Conservation (phyloP, 2,888 invertebrate genomes). For the Dryobota labecula region DNA sequence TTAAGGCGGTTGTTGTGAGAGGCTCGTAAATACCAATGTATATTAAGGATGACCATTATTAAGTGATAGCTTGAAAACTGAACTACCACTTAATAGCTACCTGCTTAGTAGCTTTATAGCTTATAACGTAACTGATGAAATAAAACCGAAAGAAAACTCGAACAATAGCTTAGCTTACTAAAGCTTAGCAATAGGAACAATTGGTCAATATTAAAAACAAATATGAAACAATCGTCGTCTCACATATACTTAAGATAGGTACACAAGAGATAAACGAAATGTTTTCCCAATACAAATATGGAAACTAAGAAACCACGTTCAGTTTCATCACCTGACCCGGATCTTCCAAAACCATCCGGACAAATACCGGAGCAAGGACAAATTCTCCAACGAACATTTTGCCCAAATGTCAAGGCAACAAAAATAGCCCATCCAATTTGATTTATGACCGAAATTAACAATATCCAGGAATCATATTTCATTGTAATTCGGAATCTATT, state of each 20-base stretch:
- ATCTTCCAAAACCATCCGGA: slow-evolving; percentile 66
- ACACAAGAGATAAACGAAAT: slow-evolving; percentile 22
- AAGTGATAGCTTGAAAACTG: neutral
- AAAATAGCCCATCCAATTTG: slow-evolving; percentile 43
- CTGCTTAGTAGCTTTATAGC: no score
- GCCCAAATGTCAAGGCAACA: slow-evolving; percentile 62
- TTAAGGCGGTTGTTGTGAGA: slow-evolving; percentile 13
- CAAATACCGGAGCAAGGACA: slow-evolving; percentile 75
- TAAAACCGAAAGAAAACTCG: neutral
- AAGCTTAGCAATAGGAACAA: neutral
- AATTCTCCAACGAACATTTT: slow-evolving; percentile 49
- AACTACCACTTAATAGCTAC: no score
- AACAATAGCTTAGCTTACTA: neutral
- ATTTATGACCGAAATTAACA: slow-evolving; percentile 47
- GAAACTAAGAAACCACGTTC: slow-evolving; percentile 35
- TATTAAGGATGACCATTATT: neutral
- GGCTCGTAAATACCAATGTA: slow-evolving; percentile 13
- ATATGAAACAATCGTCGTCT: neutral
- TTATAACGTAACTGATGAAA: no score
- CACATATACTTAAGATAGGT: neutral
- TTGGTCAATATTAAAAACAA: neutral
- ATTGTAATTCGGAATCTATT: slow-evolving; percentile 37
- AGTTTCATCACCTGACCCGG: slow-evolving; percentile 67
- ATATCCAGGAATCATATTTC: slow-evolving; percentile 56
- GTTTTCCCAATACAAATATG: slow-evolving; percentile 32